Evolutionary conservation across 2,888 invertebrate species (phyloP).

Genomic region (Nomada fabriciana): DNA sequence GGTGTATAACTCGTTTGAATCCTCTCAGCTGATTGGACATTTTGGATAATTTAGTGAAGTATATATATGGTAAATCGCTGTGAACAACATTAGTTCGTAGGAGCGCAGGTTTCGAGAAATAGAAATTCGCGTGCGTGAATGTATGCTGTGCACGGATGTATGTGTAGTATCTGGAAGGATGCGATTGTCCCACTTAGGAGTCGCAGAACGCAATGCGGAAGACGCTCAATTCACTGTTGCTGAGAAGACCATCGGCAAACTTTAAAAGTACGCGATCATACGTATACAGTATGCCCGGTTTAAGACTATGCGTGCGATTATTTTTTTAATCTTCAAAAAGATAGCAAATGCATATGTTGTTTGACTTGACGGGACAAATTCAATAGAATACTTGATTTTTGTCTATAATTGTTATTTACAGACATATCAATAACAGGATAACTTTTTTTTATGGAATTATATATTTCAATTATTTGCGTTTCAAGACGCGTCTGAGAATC

Average conservation of each 20-base stretch:
- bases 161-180: slow-evolving; percentile 82
- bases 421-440: too few species aligned
- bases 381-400: too few species aligned
- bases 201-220: slow-evolving; percentile 77
- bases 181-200: slow-evolving; percentile 82
- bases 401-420: too few species aligned
- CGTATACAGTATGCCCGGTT: background rate
- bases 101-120: slow-evolving; percentile 78
- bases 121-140: slow-evolving; percentile 79
- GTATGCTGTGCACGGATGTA: slow-evolving; percentile 77
- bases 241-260: slow-evolving; percentile 75
- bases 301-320: background rate
- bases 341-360: too few species aligned
- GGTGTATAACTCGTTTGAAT: background rate
- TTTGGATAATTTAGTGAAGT: background rate
- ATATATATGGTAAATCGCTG: slow-evolving; percentile 8
- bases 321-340: too few species aligned
- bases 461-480: too few species aligned
- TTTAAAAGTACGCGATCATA: slow-evolving; percentile 72
- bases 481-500: too few species aligned
- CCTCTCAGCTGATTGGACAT: too few species aligned
- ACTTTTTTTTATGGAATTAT: too few species aligned
- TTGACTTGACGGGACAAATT: too few species aligned
- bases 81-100: slow-evolving; percentile 39
- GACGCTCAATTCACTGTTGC: slow-evolving; percentile 69